Evolutionary conservation across 2,113 vertebrate species (phyloP).

Genomic region (Sakesphorus luctuosus): DNA sequence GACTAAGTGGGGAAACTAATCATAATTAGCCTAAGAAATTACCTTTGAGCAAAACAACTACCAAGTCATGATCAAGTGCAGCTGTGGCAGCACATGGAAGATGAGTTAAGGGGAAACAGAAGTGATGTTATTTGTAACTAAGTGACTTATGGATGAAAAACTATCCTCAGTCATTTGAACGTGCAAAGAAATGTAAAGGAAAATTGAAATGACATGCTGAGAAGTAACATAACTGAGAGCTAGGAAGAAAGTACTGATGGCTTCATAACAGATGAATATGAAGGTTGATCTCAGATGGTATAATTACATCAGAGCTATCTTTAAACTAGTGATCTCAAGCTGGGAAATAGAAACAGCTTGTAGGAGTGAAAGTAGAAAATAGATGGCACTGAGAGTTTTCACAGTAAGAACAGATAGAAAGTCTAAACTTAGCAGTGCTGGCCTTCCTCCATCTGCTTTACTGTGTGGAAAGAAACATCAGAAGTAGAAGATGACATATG

Average conservation of each 20-base stretch:
- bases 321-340: conserved; percentile 6
- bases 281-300: not conserved
- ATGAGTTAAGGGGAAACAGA: not conserved
- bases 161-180: not conserved
- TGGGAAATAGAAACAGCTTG: conserved; percentile 29
- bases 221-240: not conserved
- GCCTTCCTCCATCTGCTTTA: not conserved
- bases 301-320: not conserved
- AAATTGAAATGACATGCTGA: not conserved
- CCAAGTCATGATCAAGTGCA: not conserved
- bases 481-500: not conserved
- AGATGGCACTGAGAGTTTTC: conserved; percentile 12
- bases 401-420: conserved; percentile 15
- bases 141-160: not conserved
- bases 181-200: not conserved
- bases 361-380: conserved; percentile 34
- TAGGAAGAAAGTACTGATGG: not conserved
- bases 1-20: not conserved
- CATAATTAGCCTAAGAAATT: not conserved
- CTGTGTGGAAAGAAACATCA: not conserved
- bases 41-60: not conserved
- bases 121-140: not conserved
- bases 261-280: not conserved
- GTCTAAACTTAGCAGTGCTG: not conserved
- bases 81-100: not conserved